Evolutionary conservation across 2,113 vertebrate species (phyloP), one percentile per base, ranked within the genome.

Genomic region (Odocoileus virginianus): DNA sequence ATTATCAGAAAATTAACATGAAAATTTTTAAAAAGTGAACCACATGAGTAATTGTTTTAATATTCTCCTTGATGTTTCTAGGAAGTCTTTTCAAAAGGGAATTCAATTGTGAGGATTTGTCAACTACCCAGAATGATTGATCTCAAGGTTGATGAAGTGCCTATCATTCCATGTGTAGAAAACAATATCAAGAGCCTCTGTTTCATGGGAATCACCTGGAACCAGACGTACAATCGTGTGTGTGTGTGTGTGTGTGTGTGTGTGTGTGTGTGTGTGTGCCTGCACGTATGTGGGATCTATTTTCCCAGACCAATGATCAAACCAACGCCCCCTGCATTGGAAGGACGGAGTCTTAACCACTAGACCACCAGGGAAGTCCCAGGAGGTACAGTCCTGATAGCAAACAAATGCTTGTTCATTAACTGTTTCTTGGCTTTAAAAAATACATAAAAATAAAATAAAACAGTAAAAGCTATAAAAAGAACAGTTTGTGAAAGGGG

Each of bases 41-140:
- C 57, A 30, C 89, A 27, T 97, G 97, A 98, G 55, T 96, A 96
- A 98, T 97, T 94, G 89, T 87, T 98, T 98, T 97, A 97, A 98
- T 98, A 94, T 95, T 61, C 91, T 47, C 54, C 27, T 76, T 93
- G 40, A 88, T 76, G 92, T 93, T 97, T 82, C 83, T 88, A 67
- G 78, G 86, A 79, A 81, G 40, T 67, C 10, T 40, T 94, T 91
- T 43, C 64, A 83, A 95, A 61, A 89, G 67, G 71, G 61, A 94
- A 89, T 97, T 84, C 94, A 87, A 30, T 95, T 82, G 81, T 71
- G 16, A 95, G n/a, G 33, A 93, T 91, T 94, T 97, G 50, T 95
- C 96, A 67, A 33, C 40, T 92, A 58, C 21, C 81, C 33, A 74
- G 84, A 94, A 97, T 54, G 54, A 30, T 71, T 92, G 40, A 88